These are phyloP conservation scores for Pelodiscus sinensis DNA, from an alignment of 2,113 vertebrate species.

Conservation along the genomic window DNA sequence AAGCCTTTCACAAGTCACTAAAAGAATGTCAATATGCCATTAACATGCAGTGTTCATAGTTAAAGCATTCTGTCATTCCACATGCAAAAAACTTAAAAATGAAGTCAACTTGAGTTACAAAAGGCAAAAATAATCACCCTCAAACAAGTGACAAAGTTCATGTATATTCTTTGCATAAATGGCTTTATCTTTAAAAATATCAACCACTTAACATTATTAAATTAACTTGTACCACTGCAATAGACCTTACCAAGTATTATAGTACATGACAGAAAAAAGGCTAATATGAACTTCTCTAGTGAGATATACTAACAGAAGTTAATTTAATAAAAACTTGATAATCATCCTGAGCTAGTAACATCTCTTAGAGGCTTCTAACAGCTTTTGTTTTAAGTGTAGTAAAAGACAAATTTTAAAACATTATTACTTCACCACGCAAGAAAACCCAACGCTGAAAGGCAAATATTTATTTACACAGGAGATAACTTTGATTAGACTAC, in stretches of 20 bases:
- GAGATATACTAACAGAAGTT: neutral
- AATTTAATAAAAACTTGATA: neutral
- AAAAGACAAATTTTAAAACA: constrained; percentile 10
- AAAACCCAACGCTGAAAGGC: constrained; percentile 73
- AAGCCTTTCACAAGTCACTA: neutral
- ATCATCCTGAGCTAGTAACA: neutral
- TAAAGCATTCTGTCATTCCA: neutral
- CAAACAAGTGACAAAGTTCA: neutral
- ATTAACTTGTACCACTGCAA: neutral
- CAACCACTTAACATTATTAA: accelerated
- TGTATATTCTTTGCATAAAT: neutral
- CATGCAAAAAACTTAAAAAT: neutral
- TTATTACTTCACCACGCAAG: constrained; percentile 58
- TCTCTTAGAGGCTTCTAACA: neutral
- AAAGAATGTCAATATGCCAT: neutral
- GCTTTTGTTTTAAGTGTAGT: neutral
- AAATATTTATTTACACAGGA: constrained; percentile 81
- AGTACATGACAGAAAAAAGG: neutral
- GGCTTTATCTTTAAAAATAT: neutral
- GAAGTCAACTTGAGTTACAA: neutral
- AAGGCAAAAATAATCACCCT: neutral
- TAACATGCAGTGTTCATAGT: neutral
- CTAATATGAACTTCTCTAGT: constrained; percentile 5
- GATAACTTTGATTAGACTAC: constrained; percentile 61
- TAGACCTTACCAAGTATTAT: neutral